Evolutionary conservation across 2,797 vertebrate species (phyloP).

Genomic region (Petrocephalus sullivani): DNA sequence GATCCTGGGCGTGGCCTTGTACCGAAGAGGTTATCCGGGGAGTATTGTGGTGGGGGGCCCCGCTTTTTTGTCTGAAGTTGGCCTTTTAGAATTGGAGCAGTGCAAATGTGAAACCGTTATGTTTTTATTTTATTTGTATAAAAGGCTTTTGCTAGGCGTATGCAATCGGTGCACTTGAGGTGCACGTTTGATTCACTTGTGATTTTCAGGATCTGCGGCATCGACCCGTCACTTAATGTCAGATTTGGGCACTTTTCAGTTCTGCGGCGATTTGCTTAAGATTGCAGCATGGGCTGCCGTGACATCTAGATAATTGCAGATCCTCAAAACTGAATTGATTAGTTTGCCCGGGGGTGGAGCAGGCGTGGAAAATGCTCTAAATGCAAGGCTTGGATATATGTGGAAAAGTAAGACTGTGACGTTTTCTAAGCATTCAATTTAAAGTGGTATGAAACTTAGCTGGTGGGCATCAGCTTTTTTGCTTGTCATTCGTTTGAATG

Average conservation of each 20-base stretch:
- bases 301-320: background rate
- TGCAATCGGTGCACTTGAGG: background rate
- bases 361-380: background rate
- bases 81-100: background rate
- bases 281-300: background rate
- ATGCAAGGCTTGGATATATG: background rate
- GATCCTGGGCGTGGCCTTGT: background rate
- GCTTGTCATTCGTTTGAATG: background rate
- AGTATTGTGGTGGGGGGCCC: background rate
- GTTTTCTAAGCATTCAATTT: background rate
- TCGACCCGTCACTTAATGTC: slow-evolving; percentile 1
- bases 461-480: background rate
- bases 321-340: background rate
- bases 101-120: background rate
- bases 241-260: background rate
- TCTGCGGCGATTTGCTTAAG: background rate
- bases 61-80: background rate
- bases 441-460: background rate
- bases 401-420: background rate
- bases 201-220: background rate
- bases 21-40: background rate
- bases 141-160: background rate
- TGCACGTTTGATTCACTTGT: background rate
- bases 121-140: background rate
- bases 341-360: background rate